Conservation (phyloP, 2,797 vertebrate species). For the Pseudochaenichthys georgianus region DNA sequence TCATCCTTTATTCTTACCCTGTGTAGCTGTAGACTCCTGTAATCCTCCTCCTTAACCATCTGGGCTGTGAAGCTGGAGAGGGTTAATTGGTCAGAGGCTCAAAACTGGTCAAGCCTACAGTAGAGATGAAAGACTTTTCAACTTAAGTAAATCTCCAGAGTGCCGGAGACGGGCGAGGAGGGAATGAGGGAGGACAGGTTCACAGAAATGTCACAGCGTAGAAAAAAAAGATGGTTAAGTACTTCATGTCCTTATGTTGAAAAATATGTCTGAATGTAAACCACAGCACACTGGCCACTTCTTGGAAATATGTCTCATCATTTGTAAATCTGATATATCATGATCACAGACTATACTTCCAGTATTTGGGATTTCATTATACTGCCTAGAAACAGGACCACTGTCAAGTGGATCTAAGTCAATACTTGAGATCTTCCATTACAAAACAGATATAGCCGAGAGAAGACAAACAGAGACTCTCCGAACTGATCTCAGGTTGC, state of each 20-base stretch:
- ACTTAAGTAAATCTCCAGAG: slow-evolving; percentile 61
- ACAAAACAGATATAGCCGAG: slow-evolving; percentile 66
- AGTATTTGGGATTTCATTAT: not conserved
- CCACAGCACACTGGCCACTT: not conserved
- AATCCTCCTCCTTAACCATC: slow-evolving; percentile 40
- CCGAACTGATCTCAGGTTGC: slow-evolving; percentile 48
- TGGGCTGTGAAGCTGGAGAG: slow-evolving; percentile 42
- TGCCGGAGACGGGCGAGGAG: slow-evolving; percentile 12
- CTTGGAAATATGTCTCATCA: not conserved
- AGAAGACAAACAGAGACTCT: slow-evolving; percentile 59
- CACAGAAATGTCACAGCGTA: slow-evolving; percentile 54
- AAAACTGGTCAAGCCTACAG: slow-evolving; percentile 36
- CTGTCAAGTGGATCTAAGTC: slow-evolving; percentile 50
- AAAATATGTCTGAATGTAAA: not conserved
- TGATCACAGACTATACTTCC: not conserved
- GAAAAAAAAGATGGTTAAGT: slow-evolving; percentile 13
- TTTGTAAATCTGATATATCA: not conserved
- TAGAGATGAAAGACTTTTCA: slow-evolving; percentile 58
- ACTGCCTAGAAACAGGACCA: slow-evolving; percentile 29
- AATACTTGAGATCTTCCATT: slow-evolving; percentile 62
- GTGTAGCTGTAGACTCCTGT: slow-evolving; percentile 9
- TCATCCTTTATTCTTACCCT: not conserved
- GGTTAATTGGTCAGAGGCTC: slow-evolving; percentile 55
- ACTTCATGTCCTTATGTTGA: not conserved
- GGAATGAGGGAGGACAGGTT: slow-evolving; percentile 54